These are phyloP conservation scores for Enteromius paludinosus DNA, from an alignment of 2,797 vertebrate species.

Conservation along the genomic window DNA sequence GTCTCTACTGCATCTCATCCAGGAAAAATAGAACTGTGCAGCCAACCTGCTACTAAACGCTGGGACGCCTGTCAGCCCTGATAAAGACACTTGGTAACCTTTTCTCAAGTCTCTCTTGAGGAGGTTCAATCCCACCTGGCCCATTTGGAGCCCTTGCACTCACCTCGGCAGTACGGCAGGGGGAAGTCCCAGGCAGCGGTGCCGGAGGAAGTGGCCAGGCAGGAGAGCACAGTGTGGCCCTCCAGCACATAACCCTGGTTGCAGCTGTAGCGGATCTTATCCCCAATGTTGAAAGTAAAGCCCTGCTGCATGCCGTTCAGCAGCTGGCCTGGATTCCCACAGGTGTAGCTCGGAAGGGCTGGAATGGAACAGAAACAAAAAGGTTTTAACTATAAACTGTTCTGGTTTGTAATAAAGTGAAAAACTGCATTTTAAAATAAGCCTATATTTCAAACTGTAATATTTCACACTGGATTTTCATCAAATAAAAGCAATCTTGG, in stretches of 20 bases:
- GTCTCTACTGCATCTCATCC: conserved; percentile 63
- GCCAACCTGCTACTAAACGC: conserved; percentile 40
- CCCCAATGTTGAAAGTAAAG: conserved; percentile 92
- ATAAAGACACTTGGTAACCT: conserved; percentile 50
- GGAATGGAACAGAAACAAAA: conserved; percentile 11
- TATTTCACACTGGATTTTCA: not conserved
- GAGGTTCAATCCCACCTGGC: not conserved
- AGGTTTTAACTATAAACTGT: conserved; percentile 1
- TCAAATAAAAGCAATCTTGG: not conserved
- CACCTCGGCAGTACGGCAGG: conserved; percentile 96
- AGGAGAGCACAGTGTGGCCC: conserved; percentile 93
- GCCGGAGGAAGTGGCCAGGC: conserved; percentile 85
- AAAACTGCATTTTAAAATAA: not conserved
- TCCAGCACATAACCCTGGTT: conserved; percentile 91
- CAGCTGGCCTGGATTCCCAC: conserved; percentile 93
- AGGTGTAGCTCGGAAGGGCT: conserved; percentile 96
- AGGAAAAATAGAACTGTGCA: conserved; percentile 70
- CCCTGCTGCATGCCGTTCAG: conserved; percentile 94
- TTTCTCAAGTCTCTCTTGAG: conserved; percentile 3
- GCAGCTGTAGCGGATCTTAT: conserved; percentile 97
- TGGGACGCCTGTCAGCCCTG: conserved; percentile 42
- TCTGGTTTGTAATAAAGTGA: not conserved
- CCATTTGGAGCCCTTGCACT: conserved; percentile 32
- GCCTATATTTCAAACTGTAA: not conserved
- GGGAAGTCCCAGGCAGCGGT: conserved; percentile 97